Base-by-base conservation (phyloP, 2,888 invertebrate genomes). In the Cryptophagus acutangulus region DNA sequence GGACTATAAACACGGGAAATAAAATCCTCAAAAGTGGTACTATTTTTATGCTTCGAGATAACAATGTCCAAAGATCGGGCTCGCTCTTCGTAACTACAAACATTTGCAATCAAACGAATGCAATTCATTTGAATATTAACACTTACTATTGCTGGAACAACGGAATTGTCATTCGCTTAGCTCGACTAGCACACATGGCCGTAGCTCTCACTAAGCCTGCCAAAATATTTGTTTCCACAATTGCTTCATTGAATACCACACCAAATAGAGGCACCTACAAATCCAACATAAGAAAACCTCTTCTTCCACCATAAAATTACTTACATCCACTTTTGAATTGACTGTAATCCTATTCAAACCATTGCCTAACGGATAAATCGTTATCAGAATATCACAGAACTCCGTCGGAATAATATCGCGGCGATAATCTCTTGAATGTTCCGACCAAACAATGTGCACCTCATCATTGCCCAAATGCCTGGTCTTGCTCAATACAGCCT, bases 371-470 rank as follows among this genome's bases (percentile, higher is more conserved):
- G 97, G 96, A 74, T 99, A 97, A 59, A 99, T 87, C 31, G 87
- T 89, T 62, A 99, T 92, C 45, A 99, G 79, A 48, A 99, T 92
- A 75, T 99, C 99, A 69, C 96, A 97, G 77, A 99, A 99, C 74
- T 99, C 96, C 8, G 99, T 99, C 38, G 97, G 95, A 64, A 99
- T 85, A 57, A 96, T 95, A 63, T 94, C 94, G 40, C 96, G 81
- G 43, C 94, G 80, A 74, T 99, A 99, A 63, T 95, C 92, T 47
- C 95, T 79, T 70, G 80, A 81, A 71, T 99, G 95, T 65, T 99
- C 99, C 36, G 94, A 95, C 99, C 99, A 99, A 17, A 99, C 94
- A 49, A 99, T 93, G 67, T 97, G 97, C 42, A 99, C 91, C 70
- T 97, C 96, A 70, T 97, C 96, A 71, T 97, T 97, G 33, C 96